Percentiles rank a stretch among this genome's conserved stretches.
These are phyloP conservation scores for Coleophora deauratella DNA, from an alignment of 2,888 invertebrate species.

Conservation along the genomic window DNA sequence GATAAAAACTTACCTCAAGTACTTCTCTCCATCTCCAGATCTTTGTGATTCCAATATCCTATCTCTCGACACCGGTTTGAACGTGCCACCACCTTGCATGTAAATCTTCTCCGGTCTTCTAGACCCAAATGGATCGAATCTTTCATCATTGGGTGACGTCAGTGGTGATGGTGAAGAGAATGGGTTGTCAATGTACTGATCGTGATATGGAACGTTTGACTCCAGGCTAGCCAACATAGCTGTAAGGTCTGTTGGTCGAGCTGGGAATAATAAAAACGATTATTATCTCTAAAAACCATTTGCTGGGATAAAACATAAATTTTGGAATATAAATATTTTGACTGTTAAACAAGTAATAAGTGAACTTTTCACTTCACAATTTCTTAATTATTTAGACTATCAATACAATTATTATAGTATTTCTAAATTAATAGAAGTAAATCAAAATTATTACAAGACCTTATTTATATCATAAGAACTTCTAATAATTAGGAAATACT, in stretches of 20 bases:
- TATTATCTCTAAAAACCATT: neutral
- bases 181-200: conserved; percentile 67
- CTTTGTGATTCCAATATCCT: conserved; percentile 60
- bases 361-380: too few species aligned
- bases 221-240: conserved; percentile 62
- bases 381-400: too few species aligned
- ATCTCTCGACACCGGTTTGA: conserved; percentile 59
- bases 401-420: too few species aligned
- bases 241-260: conserved; percentile 56
- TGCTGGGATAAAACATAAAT: too few species aligned
- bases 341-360: too few species aligned
- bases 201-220: conserved; percentile 52
- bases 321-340: too few species aligned
- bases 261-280: conserved; percentile 30
- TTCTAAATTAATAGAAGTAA: too few species aligned
- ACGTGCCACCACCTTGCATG: conserved; percentile 65
- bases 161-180: conserved; percentile 68
- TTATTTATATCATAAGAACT: too few species aligned
- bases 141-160: conserved; percentile 66
- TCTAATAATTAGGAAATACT: too few species aligned
- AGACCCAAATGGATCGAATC: conserved; percentile 46
- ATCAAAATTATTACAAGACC: too few species aligned
- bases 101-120: conserved; percentile 62
- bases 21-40: conserved; percentile 57
- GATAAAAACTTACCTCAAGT: conserved; percentile 56